Evolutionary conservation across 2,797 vertebrate species (phyloP), one percentile per base, ranked within the genome.

Genomic region (Stomatorhinus walkeri): DNA sequence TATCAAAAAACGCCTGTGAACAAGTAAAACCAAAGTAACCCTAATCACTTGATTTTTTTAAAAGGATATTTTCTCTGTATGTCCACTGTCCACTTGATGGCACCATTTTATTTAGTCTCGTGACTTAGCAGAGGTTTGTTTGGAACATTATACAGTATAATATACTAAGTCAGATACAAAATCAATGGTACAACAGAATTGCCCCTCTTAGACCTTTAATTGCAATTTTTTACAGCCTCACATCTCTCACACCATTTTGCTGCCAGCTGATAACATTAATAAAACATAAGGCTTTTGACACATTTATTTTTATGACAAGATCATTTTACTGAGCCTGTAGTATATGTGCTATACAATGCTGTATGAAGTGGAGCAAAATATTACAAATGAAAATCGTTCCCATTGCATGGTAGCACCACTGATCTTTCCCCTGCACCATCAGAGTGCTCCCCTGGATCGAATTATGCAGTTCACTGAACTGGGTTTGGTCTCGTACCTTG

Each of bases 11-110:
- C 61, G 40, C 81, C 36, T 87, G 32, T 9, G 40, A 89, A 85
- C 81, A 72, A 87, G 56, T 59, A 40, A 40, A 36, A 48, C 19
- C 54, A 86, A 90, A 91, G 36, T 88, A 90, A 43, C 36, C 51
- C 19, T 87, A 86, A 89, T 87, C 51, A 81, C 84, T 48, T 88
- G 3, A 49, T 79, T 72, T 49, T 64, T 54, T 36, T 51, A 81
- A 89, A 64, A 79, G 16, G 85, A 32, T 64, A 51, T n/a, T 83
- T 14, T 43, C 87, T 88, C 28, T 76, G 43, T 28, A 64, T 28
- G 64, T 48, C 4, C 1, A 40, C 54, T 61, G 28, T 40, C 36
- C 85, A 40, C 24, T 59, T 40, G 32, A 87, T 61, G 54, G 19
- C 16, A 61, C 61, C 12, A 52, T 85, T 85, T 81, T 52, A 54